A percentile compares a stretch with the other conserved stretches of the same genome.
These are phyloP conservation scores for Stomatorhinus ivindoensis DNA, from an alignment of 2,113 vertebrate species.

Conservation along the genomic window DNA sequence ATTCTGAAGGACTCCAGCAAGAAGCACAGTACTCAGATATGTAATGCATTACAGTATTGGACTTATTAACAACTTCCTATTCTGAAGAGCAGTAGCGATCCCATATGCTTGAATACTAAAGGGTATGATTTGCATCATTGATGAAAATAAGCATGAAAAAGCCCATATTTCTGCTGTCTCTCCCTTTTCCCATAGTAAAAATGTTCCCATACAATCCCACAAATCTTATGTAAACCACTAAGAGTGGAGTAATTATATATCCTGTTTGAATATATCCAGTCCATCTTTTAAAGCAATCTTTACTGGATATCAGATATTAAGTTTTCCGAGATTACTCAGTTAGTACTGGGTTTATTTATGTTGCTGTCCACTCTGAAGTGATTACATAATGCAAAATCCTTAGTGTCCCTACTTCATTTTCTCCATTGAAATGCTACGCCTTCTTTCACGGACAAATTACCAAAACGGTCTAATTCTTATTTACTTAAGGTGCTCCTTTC, in stretches of 20 bases:
- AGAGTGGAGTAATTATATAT: neutral
- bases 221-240: neutral
- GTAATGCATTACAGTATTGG: neutral
- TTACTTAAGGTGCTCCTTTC: neutral
- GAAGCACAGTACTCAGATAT: neutral
- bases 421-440: neutral
- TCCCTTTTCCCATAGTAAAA: neutral
- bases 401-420: neutral
- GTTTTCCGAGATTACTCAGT: neutral
- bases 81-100: neutral
- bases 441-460: neutral
- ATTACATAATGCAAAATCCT: neutral
- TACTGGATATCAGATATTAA: conserved; percentile 2
- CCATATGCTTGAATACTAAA: neutral
- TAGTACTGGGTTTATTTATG: neutral
- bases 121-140: neutral
- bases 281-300: neutral
- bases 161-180: neutral
- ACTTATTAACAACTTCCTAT: conserved; percentile 13
- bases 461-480: neutral
- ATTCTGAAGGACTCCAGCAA: neutral
- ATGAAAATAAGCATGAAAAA: neutral
- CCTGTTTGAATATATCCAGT: neutral
- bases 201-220: neutral
- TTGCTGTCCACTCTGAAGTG: neutral